Evolutionary conservation across 2,888 invertebrate genomes (phyloP).

Genomic region (Cybosia mesomella): DNA sequence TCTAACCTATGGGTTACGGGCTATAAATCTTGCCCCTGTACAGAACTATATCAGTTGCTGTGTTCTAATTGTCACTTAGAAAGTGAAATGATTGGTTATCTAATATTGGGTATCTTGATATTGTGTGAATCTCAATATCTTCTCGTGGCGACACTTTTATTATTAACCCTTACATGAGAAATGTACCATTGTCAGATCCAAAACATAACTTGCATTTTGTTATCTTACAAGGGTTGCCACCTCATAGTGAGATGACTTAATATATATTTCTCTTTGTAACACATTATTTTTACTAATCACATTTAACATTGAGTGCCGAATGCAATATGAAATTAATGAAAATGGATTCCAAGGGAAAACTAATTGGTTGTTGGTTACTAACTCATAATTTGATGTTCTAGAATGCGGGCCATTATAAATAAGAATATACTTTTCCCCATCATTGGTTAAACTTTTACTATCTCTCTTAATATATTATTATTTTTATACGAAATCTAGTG

Average conservation of each 20-base stretch:
- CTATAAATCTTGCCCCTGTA: too few relatives aligned
- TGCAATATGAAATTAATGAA: neutral
- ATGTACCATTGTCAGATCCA: neutral
- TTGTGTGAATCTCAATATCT: neutral
- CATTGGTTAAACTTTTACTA: neutral
- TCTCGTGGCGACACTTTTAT: neutral
- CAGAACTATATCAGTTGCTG: too few relatives aligned
- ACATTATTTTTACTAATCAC: neutral
- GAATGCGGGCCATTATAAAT: neutral
- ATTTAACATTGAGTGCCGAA: neutral
- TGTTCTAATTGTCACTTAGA: neutral
- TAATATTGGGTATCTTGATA: conserved; percentile 3
- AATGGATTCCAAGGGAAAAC: neutral
- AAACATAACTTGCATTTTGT: neutral
- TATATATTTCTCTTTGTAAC: neutral
- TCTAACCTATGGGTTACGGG: neutral
- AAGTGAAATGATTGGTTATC: neutral
- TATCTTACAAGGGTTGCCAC: conserved; percentile 1
- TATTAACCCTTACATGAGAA: neutral
- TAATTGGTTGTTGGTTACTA: neutral
- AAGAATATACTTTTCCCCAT: neutral
- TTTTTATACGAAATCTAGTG: too few relatives aligned
- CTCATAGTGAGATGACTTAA: neutral
- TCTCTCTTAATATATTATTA: neutral
- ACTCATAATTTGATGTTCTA: too few relatives aligned